phyloP scores from a whole-genome alignment of 2,888 invertebrate genomes.

The Oxytorus armatus region DNA sequence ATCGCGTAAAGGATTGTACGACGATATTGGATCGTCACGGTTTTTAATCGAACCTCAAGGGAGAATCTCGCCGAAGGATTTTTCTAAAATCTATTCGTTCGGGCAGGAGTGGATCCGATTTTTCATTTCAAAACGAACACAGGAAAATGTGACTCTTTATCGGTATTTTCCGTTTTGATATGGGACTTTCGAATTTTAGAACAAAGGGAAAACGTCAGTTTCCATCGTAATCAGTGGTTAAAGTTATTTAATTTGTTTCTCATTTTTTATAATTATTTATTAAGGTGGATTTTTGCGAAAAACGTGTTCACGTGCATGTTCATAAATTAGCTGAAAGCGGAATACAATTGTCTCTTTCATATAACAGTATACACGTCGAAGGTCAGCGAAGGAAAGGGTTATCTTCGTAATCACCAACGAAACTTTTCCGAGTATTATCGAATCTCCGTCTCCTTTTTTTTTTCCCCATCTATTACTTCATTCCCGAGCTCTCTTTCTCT shows the following conservation, averaged over 20 bases:
- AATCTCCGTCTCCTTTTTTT: not conserved
- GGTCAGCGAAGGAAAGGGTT: not conserved
- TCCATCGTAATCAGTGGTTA: no score
- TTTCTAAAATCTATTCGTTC: constrained; percentile 5
- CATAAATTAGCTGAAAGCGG: no score
- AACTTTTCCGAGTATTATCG: constrained; percentile 5
- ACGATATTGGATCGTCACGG: constrained; percentile 56
- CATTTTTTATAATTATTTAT: no score
- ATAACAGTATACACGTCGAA: no score
- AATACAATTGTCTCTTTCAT: no score
- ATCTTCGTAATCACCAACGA: not conserved
- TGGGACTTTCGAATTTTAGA: no score
- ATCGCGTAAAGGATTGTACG: constrained; percentile 33
- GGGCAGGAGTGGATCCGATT: no score
- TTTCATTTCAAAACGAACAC: no score
- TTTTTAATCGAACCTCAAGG: constrained; percentile 41
- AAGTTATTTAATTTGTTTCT: no score
- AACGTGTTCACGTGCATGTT: no score
- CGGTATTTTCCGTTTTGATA: not conserved
- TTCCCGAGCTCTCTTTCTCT: not conserved
- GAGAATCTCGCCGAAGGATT: not conserved
- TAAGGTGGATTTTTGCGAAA: no score
- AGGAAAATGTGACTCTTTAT: not conserved
- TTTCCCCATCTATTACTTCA: not conserved
- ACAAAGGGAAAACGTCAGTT: no score